These are phyloP conservation scores for Podarcis cretensis DNA, from an alignment of 2,113 vertebrate species.

Conservation along the genomic window DNA sequence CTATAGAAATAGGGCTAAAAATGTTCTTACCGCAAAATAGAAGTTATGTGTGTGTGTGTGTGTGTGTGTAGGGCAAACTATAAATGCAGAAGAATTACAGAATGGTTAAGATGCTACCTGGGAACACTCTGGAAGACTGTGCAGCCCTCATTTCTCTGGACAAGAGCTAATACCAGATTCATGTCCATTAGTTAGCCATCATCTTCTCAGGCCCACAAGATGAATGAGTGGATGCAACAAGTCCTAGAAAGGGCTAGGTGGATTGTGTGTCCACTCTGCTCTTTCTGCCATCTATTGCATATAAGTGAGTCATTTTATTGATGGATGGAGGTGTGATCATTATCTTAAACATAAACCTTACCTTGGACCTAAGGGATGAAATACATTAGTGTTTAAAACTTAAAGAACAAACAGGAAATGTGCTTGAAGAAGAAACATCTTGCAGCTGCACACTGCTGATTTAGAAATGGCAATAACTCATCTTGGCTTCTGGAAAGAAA, in stretches of 20 bases:
- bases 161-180: not conserved
- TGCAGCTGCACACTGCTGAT: not conserved
- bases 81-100: not conserved
- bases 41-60: not conserved
- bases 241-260: not conserved
- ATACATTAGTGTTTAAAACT: not conserved
- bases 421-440: not conserved
- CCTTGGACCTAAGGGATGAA: not conserved
- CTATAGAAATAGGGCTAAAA: not conserved
- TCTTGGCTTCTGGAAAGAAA: not conserved
- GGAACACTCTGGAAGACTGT: not conserved
- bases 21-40: not conserved
- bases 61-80: not conserved
- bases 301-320: not conserved
- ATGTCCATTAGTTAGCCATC: not conserved
- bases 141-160: not conserved
- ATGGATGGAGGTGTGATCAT: constrained; percentile 14
- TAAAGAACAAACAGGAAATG: constrained; percentile 20
- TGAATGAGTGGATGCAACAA: constrained; percentile 5
- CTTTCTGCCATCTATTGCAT: not conserved
- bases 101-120: not conserved
- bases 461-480: not conserved
- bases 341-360: constrained; percentile 30
- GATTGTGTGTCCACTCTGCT: not conserved
- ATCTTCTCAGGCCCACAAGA: not conserved